Conservation (phyloP, 2,888 invertebrate genomes). For the Sepiola atlantica region DNA sequence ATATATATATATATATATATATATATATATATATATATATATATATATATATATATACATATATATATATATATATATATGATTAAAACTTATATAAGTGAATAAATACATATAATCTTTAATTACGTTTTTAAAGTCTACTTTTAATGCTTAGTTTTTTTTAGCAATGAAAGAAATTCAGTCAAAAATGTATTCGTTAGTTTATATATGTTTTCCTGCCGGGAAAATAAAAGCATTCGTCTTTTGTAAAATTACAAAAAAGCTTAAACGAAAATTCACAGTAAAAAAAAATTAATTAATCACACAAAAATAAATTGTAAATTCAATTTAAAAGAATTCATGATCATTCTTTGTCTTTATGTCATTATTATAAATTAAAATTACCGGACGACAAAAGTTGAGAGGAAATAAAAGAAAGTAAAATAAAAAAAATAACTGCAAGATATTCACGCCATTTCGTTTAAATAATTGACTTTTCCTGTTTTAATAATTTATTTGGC, state of each 20-base stretch:
- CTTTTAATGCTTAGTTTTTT: neutral
- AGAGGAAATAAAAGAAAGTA: neutral
- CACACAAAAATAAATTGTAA: too few species aligned
- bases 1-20: too few species aligned
- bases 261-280: neutral
- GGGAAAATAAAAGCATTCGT: neutral
- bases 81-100: too few species aligned
- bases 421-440: neutral
- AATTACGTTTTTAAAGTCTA: neutral
- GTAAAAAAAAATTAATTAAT: neutral
- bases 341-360: neutral
- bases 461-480: neutral
- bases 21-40: too few species aligned
- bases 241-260: neutral
- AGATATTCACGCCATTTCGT: neutral
- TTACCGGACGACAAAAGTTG: neutral
- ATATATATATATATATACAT: too few species aligned
- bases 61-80: too few species aligned
- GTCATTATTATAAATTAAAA: neutral
- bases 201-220: neutral
- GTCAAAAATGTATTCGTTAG: neutral
- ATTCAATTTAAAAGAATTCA: neutral
- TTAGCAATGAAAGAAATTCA: neutral
- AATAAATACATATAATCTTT: neutral
- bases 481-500: conserved; percentile 13